phyloP scores from a whole-genome alignment of 2,113 vertebrate genomes.

The Marcusenius ussheri region DNA sequence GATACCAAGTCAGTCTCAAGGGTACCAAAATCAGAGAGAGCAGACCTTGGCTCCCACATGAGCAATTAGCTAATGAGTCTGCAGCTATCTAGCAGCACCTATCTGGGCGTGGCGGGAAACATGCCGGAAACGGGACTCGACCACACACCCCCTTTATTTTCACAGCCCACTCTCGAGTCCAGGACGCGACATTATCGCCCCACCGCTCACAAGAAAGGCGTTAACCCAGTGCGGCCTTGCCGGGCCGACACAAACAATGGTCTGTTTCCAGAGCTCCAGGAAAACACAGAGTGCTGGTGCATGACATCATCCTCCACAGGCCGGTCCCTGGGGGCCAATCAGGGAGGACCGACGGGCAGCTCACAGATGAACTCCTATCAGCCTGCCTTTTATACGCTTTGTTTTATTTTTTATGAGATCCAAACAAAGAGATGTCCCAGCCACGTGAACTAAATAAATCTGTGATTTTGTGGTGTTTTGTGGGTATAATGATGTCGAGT shows the following conservation, averaged over 20 bases:
- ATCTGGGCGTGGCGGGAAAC: neutral
- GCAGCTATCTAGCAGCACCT: neutral
- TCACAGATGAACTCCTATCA: neutral
- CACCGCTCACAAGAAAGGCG: neutral
- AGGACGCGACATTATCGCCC: neutral
- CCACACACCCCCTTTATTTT: neutral
- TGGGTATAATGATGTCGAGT: neutral
- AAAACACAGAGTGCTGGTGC: neutral
- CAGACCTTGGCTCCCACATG: neutral
- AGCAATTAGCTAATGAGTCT: neutral
- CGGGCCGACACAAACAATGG: neutral
- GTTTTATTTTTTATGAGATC: neutral
- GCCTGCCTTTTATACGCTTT: neutral
- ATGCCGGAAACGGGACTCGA: neutral
- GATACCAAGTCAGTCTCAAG: neutral
- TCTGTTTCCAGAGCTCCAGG: neutral
- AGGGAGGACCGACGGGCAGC: neutral
- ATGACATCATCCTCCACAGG: neutral
- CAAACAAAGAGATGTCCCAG: neutral
- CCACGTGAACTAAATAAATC: neutral
- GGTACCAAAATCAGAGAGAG: neutral
- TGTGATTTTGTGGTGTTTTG: neutral
- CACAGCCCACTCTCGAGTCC: neutral
- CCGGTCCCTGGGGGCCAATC: neutral
- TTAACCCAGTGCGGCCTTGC: neutral